Evolutionary conservation across 2,113 vertebrate species (phyloP), one percentile per base, ranked within the genome.

Genomic region (Cichladusa arquata): DNA sequence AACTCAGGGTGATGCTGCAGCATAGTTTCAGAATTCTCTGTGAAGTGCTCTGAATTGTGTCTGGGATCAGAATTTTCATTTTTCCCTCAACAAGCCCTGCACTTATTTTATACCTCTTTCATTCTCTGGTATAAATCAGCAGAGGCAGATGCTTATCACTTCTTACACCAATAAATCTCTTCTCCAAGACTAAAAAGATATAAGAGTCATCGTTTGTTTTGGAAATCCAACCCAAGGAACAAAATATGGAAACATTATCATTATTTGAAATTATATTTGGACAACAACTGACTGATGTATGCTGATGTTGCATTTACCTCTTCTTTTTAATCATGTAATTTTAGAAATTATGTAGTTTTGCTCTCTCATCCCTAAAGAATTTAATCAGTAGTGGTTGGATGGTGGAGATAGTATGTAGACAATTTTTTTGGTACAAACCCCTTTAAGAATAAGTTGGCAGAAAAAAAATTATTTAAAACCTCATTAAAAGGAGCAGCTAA

Each of bases 161-260:
- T 97, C 95, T 97, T 67, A n/a, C 88, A 92, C 82, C 88, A 96
- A 92, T 95, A 97, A 97, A 97, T 97, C 51, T 79, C 73, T 95
- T 97, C 94, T 94, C 84, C 95, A 96, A 95, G 76, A 93, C 79
- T 82, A 88, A 92, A 94, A 95, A 95, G 81, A 94, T 88, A 47
- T 38, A 70, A 92, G 81, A 91, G 80, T 92, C 85, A 96, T 96
- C 91, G 95, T 96, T 96, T 94, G 77, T 93, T 97, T 97, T 96
- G 89, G 96, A 97, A 98, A 96, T 96, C 71, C 91, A 95, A 96
- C 76, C 82, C 81, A 93, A 88, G 62, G 80, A 95, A 96, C 65
- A 94, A 94, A 97, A 95, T 50, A 90, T 45, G 34, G 47, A 81
- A 92, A 96, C 20, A 38, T 94, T 53, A 61, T 36, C 47, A 53